Evolutionary conservation across 2,888 invertebrate species (phyloP), one percentile per base, ranked within the genome.

Genomic region (Meghimatium bilineatum): DNA sequence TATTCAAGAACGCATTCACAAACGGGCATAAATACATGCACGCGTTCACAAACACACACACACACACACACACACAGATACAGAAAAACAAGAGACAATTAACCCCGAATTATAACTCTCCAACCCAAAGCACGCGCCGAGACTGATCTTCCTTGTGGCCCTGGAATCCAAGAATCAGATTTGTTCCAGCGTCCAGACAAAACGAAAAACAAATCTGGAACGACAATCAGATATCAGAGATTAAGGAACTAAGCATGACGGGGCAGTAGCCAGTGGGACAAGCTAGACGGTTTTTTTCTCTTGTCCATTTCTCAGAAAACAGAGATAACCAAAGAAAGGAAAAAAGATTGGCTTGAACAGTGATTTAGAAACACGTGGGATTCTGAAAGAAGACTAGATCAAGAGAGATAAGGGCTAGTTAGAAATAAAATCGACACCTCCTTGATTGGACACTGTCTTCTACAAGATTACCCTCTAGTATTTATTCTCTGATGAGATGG

Each of bases 181-280:
- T 63, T 63, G 60, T 26, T 77, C 34, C 49, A 49, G 49, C 67
- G n/a, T 8, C 10, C 23, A 67, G 67, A 67, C 67, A 79, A 79
- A 79, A 79, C 49, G 44, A 17, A 32, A 69, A 79, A 38, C 79
- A 79, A 69, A 79, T 79, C 79, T 67, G 67, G 69, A 67, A 49
- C 69, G 67, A 79, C 66, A 79, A 69, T 79, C 79, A 67, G 79
- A 79, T 60, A 60, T 63, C 60, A 63, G 26, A 77, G 77, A 77
- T 77, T 77, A 77, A 38, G 38, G 60, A n/a, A 6, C 17, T 36
- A 5, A 77, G 63, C 29, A 60, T 26, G 60, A 20, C 12, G 77
- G 60, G 36, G 63, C 12, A 38, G n/a, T 36, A 1, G 34, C n/a
- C 23, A 63, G 49, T 72, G 36, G 36, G 23, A 56, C 17, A 56